These are phyloP conservation scores for Drosophila melanosoma DNA, from an alignment of 2,888 invertebrate species.

Conservation along the genomic window DNA sequence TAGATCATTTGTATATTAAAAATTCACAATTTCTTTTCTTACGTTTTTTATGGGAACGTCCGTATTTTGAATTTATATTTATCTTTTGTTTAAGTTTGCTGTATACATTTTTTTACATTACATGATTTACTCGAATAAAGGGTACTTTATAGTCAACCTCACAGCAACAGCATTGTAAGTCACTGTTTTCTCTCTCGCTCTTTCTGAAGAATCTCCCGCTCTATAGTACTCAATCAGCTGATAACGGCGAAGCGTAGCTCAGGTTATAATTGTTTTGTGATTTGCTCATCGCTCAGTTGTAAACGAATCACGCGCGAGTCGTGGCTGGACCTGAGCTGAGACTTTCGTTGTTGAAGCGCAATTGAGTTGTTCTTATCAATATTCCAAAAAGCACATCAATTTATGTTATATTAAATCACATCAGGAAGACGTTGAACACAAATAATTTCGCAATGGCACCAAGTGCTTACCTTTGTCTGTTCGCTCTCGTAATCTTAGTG, in stretches of 20 bases:
- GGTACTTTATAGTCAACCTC: slow-evolving; percentile 27
- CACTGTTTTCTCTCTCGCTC: slow-evolving; percentile 1
- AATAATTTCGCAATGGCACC: slow-evolving; percentile 50
- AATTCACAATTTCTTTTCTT: neutral
- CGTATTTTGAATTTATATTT: neutral
- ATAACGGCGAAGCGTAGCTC: slow-evolving; percentile 52
- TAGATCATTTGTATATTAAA: too few relatives aligned
- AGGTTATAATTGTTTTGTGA: slow-evolving; percentile 34
- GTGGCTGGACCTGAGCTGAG: slow-evolving; percentile 11
- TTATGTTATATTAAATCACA: slow-evolving; percentile 35
- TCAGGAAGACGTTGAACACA: slow-evolving; percentile 20
- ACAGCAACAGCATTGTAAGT: neutral
- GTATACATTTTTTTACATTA: neutral
- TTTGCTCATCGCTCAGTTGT: slow-evolving; percentile 49
- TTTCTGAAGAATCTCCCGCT: slow-evolving; percentile 10
- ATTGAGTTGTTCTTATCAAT: slow-evolving; percentile 58
- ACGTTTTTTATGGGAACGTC: neutral
- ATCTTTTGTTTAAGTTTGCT: neutral
- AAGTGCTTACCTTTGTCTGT: slow-evolving; percentile 31
- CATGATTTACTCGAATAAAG: slow-evolving; percentile 2
- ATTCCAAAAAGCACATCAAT: slow-evolving; percentile 32
- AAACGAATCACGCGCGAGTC: slow-evolving; percentile 39
- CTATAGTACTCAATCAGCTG: slow-evolving; percentile 37
- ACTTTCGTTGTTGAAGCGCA: slow-evolving; percentile 22
- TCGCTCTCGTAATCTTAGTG: slow-evolving; percentile 35